Evolutionary conservation across 2,797 vertebrate species (phyloP), one percentile per base, ranked within the genome.

Genomic region (Myioborus melanocephalus): DNA sequence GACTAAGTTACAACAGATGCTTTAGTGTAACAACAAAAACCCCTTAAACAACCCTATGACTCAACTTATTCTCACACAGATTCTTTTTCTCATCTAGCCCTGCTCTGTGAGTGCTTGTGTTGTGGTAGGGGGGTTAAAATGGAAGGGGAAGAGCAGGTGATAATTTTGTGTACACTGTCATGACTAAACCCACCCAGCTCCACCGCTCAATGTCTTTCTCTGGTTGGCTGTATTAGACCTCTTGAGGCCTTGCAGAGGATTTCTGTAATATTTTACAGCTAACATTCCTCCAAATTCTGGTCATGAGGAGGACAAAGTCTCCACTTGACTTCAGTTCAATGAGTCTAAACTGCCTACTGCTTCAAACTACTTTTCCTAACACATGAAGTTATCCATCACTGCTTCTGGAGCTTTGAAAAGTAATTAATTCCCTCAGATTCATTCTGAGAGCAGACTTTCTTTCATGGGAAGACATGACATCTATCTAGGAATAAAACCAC

Each of bases 401-500:
- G 15, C 14, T 65, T 63, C 61, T 91, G 63, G 24, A 86, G 32
- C 13, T 61, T 39, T 68, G 20, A 9, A 70, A 76, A 57, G 8
- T 24, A 61, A 73, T n/a, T 11, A 77, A 56, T 35, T 77, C 32
- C 30, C 39, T 83, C 52, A 83, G 15, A 60, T 63, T 76, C 43
- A 30, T 46, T 63, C 66, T 18, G 19, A 81, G 26, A 70, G 26
- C 5, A 79, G 47, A 28, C 37, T 73, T 86, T 69, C 32, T 59
- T 8, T 81, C 60, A 39, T 24, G n/a, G 27, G 63, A 89, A 94
- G 65, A 65, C 61, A 66, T 37, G 28, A 81, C 17, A 60, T 76
- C 63, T 86, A 49, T 93, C 94, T 83, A 96, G 91, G 87, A 96
- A 95, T 81, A 91, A 95, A 94, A 94, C 84, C 84, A 89, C 92